Percentiles rank a stretch among this genome's conserved stretches.
phyloP scores from a whole-genome alignment of 2,888 invertebrate species.

The Polymixis lichenea region DNA sequence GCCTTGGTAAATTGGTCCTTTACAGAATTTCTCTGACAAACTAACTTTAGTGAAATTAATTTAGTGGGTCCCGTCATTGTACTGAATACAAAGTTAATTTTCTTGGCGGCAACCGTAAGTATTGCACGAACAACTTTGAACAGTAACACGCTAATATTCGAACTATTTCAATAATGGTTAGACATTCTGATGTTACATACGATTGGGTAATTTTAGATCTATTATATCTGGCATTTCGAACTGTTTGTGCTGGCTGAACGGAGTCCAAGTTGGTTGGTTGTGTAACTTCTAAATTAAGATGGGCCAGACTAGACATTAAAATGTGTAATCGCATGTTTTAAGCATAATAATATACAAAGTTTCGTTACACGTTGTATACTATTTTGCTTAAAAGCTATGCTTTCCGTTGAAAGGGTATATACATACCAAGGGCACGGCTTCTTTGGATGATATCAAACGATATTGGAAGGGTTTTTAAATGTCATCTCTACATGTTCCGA shows the following conservation, averaged over 20 bases:
- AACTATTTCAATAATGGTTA: slow-evolving; percentile 61
- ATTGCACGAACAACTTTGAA: slow-evolving; percentile 62
- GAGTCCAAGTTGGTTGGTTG: not conserved
- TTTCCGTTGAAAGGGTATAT: no score
- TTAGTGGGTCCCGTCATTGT: slow-evolving; percentile 78
- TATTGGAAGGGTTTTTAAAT: no score
- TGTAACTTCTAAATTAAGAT: not conserved
- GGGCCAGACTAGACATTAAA: not conserved
- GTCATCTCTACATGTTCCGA: no score
- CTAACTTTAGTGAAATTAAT: slow-evolving; percentile 83
- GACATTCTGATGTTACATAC: slow-evolving; percentile 30
- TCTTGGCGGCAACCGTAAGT: slow-evolving; percentile 66
- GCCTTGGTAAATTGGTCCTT: slow-evolving; percentile 77
- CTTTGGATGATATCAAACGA: no score
- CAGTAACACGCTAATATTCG: slow-evolving; percentile 41
- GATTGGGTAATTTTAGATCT: slow-evolving; percentile 31
- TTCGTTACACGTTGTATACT: no score
- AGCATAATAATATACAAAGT: no score
- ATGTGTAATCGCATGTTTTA: not conserved
- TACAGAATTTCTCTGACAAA: slow-evolving; percentile 74
- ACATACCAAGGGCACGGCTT: no score
- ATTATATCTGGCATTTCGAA: slow-evolving; percentile 22
- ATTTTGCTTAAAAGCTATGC: no score
- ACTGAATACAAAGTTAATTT: slow-evolving; percentile 78
- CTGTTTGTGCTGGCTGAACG: not conserved